These are phyloP conservation scores for Mechanitis mazaeus DNA, from an alignment of 2,888 invertebrate genomes.

Conservation along the genomic window DNA sequence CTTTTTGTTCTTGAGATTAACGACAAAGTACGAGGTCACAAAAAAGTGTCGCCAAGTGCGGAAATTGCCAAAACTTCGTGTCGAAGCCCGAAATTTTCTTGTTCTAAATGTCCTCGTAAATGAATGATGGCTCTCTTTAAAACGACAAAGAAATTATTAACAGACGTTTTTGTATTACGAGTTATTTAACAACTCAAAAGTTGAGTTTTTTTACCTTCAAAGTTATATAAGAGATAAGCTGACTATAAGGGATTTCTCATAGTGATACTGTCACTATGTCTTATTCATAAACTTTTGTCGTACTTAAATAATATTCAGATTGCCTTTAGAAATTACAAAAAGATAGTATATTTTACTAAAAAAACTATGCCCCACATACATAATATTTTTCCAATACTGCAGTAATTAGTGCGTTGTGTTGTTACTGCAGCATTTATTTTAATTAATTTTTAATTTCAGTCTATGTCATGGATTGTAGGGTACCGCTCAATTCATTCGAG, in stretches of 20 bases:
- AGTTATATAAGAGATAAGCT: not conserved
- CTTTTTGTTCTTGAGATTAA: constrained; percentile 73
- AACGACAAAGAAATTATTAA: constrained; percentile 74
- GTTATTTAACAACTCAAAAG: constrained; percentile 61
- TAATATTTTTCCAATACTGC: not conserved
- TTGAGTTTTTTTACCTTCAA: constrained; percentile 16
- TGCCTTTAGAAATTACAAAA: not conserved
- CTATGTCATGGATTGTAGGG: constrained; percentile 28
- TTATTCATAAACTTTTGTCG: constrained; percentile 5
- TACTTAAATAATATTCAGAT: constrained; percentile 2
- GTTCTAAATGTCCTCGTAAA: constrained; percentile 74
- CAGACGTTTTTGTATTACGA: constrained; percentile 73
- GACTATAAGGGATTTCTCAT: not conserved
- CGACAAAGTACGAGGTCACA: constrained; percentile 70
- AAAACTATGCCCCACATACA: constrained; percentile 15
- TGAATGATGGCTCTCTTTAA: constrained; percentile 75
- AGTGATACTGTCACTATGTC: not conserved
- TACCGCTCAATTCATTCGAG: constrained; percentile 50
- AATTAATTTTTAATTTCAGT: constrained; percentile 32
- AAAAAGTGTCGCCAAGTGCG: constrained; percentile 68
- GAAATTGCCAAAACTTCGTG: constrained; percentile 75
- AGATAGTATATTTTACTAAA: not conserved
- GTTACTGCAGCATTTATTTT: constrained; percentile 21
- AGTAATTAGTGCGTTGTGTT: constrained; percentile 18
- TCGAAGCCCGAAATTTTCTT: constrained; percentile 72